Conservation (phyloP, 1,140 invertebrate genomes). For the Holotrichia oblita region DNA sequence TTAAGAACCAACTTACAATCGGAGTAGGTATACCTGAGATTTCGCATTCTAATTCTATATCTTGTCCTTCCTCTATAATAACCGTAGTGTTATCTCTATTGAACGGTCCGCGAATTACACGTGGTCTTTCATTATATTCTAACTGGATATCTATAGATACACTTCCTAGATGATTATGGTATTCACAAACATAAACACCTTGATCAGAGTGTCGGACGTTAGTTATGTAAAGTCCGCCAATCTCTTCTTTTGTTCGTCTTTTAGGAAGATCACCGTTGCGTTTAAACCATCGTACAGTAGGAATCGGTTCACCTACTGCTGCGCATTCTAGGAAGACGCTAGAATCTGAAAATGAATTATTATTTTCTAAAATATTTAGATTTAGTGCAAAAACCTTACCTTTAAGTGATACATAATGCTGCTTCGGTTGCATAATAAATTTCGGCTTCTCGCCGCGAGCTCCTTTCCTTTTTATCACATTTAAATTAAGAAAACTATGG, state of each 20-base stretch:
- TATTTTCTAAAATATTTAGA: not conserved
- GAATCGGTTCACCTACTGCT: conserved; percentile 68
- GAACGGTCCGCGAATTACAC: conserved; percentile 67
- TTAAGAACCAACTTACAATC: conserved; percentile 82
- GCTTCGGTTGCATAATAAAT: conserved; percentile 65
- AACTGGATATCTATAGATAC: conserved; percentile 63
- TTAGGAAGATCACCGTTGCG: conserved; percentile 58
- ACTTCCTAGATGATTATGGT: conserved; percentile 63
- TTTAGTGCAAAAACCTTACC: conserved; percentile 56
- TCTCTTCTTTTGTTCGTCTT: not conserved
- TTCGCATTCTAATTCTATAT: conserved; percentile 71
- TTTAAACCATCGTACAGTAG: conserved; percentile 69
- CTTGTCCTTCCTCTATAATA: conserved; percentile 65
- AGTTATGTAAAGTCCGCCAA: conserved; percentile 71
- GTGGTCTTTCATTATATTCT: conserved; percentile 69
- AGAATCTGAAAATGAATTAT: conserved; percentile 61
- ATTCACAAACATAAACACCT: conserved; percentile 76
- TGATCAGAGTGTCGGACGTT: conserved; percentile 71
- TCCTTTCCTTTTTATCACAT: not conserved
- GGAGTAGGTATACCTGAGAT: conserved; percentile 76
- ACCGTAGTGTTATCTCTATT: conserved; percentile 65
- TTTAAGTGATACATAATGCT: conserved; percentile 62
- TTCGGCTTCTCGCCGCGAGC: conserved; percentile 59
- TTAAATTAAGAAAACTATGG: conserved; percentile 27
- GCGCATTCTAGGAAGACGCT: conserved; percentile 73